Conservation (phyloP, 1,140 invertebrate species). For the Apis mellifera region DNA sequence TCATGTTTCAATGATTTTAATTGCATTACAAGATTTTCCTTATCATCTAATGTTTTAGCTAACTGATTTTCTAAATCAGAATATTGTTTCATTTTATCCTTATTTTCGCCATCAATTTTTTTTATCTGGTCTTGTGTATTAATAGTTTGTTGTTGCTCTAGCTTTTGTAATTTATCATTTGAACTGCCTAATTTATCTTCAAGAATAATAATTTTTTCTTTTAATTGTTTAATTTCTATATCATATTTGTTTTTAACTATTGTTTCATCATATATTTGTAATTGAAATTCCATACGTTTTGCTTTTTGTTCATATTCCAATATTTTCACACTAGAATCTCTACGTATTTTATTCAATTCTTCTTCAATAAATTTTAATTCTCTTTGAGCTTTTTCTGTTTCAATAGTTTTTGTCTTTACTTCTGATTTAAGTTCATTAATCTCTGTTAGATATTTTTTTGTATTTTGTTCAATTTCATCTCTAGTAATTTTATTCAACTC, state of each 20-base stretch:
- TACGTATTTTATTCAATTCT: slow-evolving; percentile 78
- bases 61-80: slow-evolving; percentile 71
- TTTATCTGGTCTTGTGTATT: slow-evolving; percentile 65
- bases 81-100: slow-evolving; percentile 71
- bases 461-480: slow-evolving; percentile 67
- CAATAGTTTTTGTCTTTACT: slow-evolving; percentile 71
- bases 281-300: slow-evolving; percentile 75
- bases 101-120: slow-evolving; percentile 68
- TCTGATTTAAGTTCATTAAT: slow-evolving; percentile 77
- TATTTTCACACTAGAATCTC: slow-evolving; percentile 77
- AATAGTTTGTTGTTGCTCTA: slow-evolving; percentile 58
- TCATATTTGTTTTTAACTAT: slow-evolving; percentile 80
- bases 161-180: slow-evolving; percentile 64
- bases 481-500: slow-evolving; percentile 66
- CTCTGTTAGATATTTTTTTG: slow-evolving; percentile 72
- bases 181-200: slow-evolving; percentile 65
- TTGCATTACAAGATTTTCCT: slow-evolving; percentile 69
- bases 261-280: slow-evolving; percentile 63
- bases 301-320: slow-evolving; percentile 80
- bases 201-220: slow-evolving; percentile 66
- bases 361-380: slow-evolving; percentile 81
- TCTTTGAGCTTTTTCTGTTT: slow-evolving; percentile 74
- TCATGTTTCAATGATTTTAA: slow-evolving; percentile 69
- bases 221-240: slow-evolving; percentile 66
- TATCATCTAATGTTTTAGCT: slow-evolving; percentile 67